phyloP scores from a whole-genome alignment of 2,888 invertebrate species.

The Anodontia alba region DNA sequence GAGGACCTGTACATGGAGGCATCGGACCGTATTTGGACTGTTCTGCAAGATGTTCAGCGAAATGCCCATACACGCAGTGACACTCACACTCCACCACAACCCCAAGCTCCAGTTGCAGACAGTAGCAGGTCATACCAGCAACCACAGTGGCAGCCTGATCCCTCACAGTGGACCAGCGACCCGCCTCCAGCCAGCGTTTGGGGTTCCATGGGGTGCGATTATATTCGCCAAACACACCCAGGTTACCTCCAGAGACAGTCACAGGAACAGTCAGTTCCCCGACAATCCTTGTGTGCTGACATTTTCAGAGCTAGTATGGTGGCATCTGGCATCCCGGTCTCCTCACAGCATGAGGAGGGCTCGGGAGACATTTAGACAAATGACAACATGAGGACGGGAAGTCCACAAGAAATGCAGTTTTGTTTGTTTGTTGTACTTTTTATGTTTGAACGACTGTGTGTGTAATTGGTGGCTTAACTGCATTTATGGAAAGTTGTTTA shows the following conservation, averaged over 20 bases:
- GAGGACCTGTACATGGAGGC: slow-evolving; percentile 18
- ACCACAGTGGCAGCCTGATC: slow-evolving; percentile 23
- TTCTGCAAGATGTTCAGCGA: too few relatives aligned
- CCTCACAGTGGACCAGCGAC: slow-evolving; percentile 28
- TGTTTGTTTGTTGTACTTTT: slow-evolving; percentile 20
- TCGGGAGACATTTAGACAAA: slow-evolving; percentile 24
- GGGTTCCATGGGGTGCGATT: slow-evolving; percentile 26
- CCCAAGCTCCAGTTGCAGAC: slow-evolving; percentile 16
- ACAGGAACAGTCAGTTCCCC: slow-evolving; percentile 13
- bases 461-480: too few relatives aligned
- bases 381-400: slow-evolving; percentile 19
- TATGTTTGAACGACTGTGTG: too few relatives aligned
- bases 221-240: slow-evolving; percentile 25
- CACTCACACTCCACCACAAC: slow-evolving; percentile 23
- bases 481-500: too few relatives aligned
- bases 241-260: background rate
- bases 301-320: slow-evolving; percentile 18
- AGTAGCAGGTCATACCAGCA: too few relatives aligned
- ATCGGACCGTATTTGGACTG: slow-evolving; percentile 23
- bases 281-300: slow-evolving; percentile 19
- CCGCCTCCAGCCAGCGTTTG: slow-evolving; percentile 28
- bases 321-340: slow-evolving; percentile 15
- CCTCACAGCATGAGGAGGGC: slow-evolving; percentile 29
- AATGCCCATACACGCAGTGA: too few relatives aligned
- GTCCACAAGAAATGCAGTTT: slow-evolving; percentile 24